These are phyloP conservation scores for Lepus americanus DNA, from an alignment of 2,113 vertebrate species.

Conservation along the genomic window DNA sequence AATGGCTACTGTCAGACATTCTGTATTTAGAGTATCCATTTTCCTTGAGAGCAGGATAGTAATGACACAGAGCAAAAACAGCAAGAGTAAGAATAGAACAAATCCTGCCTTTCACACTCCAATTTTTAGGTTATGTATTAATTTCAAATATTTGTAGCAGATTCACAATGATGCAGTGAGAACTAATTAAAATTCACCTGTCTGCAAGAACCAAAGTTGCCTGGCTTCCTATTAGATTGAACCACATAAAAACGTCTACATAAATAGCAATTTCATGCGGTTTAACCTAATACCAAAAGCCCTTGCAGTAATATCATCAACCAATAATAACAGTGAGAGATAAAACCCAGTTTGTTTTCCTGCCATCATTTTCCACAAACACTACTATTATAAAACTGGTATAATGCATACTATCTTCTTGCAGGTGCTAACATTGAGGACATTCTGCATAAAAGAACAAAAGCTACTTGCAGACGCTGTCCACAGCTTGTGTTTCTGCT, in stretches of 20 bases:
- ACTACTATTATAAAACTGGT: not conserved
- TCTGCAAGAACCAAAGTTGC: not conserved
- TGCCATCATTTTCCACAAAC: slow-evolving; percentile 36
- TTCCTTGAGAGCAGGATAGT: not conserved
- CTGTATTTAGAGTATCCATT: not conserved
- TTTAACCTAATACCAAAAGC: slow-evolving; percentile 12
- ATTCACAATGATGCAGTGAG: not conserved
- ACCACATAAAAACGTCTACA: slow-evolving; percentile 29
- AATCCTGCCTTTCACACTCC: slow-evolving; percentile 38
- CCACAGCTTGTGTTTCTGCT: slow-evolving; percentile 14
- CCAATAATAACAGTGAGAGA: slow-evolving; percentile 28
- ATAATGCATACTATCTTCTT: not conserved
- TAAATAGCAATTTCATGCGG: slow-evolving; percentile 40
- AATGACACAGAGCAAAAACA: slow-evolving; percentile 20
- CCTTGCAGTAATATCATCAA: not conserved
- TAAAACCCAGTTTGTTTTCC: not conserved
- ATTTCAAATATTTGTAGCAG: slow-evolving; percentile 33
- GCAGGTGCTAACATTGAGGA: not conserved
- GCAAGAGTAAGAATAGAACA: slow-evolving; percentile 29
- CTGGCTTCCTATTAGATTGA: not conserved
- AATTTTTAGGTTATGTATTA: slow-evolving; percentile 46
- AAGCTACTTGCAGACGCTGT: not conserved
- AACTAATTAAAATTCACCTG: slow-evolving; percentile 41
- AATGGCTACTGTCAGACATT: not conserved
- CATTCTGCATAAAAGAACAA: not conserved